A percentile compares a stretch with the other conserved stretches of the same genome.
These are phyloP conservation scores for Spinus olivaceus DNA, from an alignment of 2,797 vertebrate genomes.

Conservation along the genomic window DNA sequence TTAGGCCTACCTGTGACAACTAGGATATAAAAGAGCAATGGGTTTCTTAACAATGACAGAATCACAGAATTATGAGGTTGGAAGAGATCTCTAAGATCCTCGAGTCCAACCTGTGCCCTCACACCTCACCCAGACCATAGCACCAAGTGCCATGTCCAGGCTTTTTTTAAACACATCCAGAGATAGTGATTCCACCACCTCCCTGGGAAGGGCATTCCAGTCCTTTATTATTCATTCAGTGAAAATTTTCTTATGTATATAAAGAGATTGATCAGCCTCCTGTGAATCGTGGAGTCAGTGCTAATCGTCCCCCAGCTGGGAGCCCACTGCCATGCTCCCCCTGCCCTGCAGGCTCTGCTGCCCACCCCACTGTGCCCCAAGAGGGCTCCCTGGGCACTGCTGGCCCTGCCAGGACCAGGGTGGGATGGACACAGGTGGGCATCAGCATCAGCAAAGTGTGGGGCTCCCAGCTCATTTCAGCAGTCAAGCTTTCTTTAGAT, in stretches of 20 bases:
- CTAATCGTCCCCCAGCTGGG: neutral
- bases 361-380: neutral
- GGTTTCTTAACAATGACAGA: neutral
- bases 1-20: neutral
- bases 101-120: too few relatives aligned
- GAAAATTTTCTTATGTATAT: neutral
- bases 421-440: too few relatives aligned
- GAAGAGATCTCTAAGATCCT: too few relatives aligned
- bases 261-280: neutral
- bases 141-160: too few relatives aligned
- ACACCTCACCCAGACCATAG: too few relatives aligned
- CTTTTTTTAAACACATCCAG: too few relatives aligned
- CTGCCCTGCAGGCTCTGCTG: neutral
- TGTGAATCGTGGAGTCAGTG: neutral
- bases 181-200: too few relatives aligned
- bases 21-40: neutral
- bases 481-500: neutral
- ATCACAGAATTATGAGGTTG: too few relatives aligned
- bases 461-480: neutral
- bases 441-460: neutral
- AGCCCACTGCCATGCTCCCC: neutral
- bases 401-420: too few relatives aligned
- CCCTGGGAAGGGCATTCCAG: too few relatives aligned
- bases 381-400: neutral
- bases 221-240: too few relatives aligned